Evolutionary conservation across 1,140 invertebrate species (phyloP), one percentile per base, ranked within the genome.

Genomic region (Hylaeus volcanicus): DNA sequence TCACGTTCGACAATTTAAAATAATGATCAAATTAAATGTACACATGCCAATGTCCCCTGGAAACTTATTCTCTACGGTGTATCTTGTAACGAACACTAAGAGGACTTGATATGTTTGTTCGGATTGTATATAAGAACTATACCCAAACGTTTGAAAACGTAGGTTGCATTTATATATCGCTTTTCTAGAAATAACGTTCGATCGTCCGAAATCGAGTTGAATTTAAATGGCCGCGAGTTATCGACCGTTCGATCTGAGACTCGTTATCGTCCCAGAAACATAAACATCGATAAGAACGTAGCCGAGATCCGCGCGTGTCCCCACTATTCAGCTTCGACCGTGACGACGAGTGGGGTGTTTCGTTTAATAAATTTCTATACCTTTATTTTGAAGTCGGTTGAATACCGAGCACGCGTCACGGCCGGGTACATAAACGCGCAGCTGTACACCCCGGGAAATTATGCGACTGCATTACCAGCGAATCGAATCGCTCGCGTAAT

Each of bases 401-500:
- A 11, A 26, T 53, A 68, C 45, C 56, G 60, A n/a, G 37, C 15
- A 11, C 74, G 37, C 61, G 72, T 77, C 69, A 73, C 51, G 37
- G 41, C 37, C 53, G 41, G 63, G 48, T 74, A 58, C 64, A 58
- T 45, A 79, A 26, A 37, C 72, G 72, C 9, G 43, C 56, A 43
- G 45, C 63, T 60, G 65, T 66, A 60, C 61, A 72, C 39, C 70
- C 51, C 3, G 39, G 51, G 63, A 60, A 86, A 82, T 82, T 79
- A 83, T 61, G 75, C 72, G 74, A 86, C 75, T 78, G 74, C 69
- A 58, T 86, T 82, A 82, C 75, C 39, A 51, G 85, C 61, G 85
- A 78, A 85, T 86, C 83, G 81, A 86, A 86, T 86, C 79, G 77
- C 68, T 75, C 77, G 73, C 63, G 85, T 86, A 86, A 86, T 87